Conservation (phyloP, 2,888 invertebrate genomes). For the Punctoribates punctum region DNA sequence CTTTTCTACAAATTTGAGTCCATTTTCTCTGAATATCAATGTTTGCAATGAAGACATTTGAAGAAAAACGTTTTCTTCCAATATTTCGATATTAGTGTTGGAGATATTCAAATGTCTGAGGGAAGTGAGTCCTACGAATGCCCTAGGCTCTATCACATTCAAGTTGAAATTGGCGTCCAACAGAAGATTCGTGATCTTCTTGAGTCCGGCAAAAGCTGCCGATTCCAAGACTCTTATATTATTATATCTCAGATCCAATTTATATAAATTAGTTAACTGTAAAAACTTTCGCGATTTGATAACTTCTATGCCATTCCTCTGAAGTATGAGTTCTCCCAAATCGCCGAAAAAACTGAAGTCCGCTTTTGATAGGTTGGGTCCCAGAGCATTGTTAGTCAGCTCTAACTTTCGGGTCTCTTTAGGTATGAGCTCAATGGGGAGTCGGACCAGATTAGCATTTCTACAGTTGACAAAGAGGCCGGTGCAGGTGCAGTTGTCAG, state of each 20-base stretch:
- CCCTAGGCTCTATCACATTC: slow-evolving; percentile 48
- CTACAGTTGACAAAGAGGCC: slow-evolving; percentile 49
- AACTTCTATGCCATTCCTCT: slow-evolving; percentile 48
- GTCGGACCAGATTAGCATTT: slow-evolving; percentile 47
- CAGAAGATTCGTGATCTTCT: slow-evolving; percentile 47
- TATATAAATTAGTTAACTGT: slow-evolving; percentile 49
- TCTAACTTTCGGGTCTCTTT: slow-evolving; percentile 49
- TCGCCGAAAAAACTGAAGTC: slow-evolving; percentile 44
- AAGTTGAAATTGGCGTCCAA: slow-evolving; percentile 49
- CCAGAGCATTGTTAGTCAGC: slow-evolving; percentile 48
- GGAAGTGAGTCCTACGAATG: slow-evolving; percentile 49
- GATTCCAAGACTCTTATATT: slow-evolving; percentile 47
- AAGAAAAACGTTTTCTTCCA: slow-evolving; percentile 46
- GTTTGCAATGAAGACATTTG: slow-evolving; percentile 47
- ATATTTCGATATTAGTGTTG: slow-evolving; percentile 19
- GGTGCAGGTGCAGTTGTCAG: slow-evolving; percentile 48
- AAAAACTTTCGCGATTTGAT: slow-evolving; percentile 47
- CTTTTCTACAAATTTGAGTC: slow-evolving; percentile 48
- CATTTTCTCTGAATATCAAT: slow-evolving; percentile 48
- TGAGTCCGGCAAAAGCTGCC: slow-evolving; percentile 49
- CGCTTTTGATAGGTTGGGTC: slow-evolving; percentile 44
- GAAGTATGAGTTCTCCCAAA: slow-evolving; percentile 49
- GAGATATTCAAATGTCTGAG: slow-evolving; percentile 45
- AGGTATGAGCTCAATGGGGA: slow-evolving; percentile 45
- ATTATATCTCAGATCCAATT: slow-evolving; percentile 50